Conservation (phyloP, 2,797 vertebrate species). For the Passerculus sandwichensis region DNA sequence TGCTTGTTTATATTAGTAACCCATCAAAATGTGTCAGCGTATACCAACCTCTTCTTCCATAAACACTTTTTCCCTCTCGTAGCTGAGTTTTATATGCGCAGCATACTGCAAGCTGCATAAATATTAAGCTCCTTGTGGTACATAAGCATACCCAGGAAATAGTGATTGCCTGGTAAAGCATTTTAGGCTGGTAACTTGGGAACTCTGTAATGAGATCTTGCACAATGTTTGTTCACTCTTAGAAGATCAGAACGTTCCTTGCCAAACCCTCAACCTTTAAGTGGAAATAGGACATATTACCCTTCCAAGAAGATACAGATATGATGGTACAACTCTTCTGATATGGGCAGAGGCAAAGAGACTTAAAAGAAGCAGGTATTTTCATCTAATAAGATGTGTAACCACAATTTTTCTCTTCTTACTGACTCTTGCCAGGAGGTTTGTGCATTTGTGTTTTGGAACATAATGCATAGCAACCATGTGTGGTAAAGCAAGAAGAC, state of each 20-base stretch:
- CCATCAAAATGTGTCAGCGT: not conserved
- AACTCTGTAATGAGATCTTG: constrained; percentile 37
- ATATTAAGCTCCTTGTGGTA: not conserved
- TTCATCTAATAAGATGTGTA: not conserved
- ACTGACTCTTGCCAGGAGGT: not conserved
- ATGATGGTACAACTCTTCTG: not conserved
- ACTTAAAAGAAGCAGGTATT: not conserved
- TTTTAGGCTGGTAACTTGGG: not conserved
- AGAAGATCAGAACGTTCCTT: constrained; percentile 17
- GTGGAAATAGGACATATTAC: not conserved
- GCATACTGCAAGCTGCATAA: not conserved
- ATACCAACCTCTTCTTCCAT: not conserved
- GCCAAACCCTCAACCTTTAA: constrained; percentile 30
- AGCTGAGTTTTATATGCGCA: not conserved
- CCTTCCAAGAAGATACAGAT: not conserved
- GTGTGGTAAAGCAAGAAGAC: not conserved
- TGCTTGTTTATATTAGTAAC: not conserved
- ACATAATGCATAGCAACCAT: constrained; percentile 23
- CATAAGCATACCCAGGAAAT: not conserved
- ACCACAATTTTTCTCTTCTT: not conserved
- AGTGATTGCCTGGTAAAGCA: not conserved
- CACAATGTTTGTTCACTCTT: constrained; percentile 13
- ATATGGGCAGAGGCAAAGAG: not conserved
- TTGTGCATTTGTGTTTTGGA: constrained; percentile 4
- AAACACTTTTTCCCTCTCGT: not conserved